Conservation (phyloP, 2,797 vertebrate species). For the Sebastes iracundus region DNA sequence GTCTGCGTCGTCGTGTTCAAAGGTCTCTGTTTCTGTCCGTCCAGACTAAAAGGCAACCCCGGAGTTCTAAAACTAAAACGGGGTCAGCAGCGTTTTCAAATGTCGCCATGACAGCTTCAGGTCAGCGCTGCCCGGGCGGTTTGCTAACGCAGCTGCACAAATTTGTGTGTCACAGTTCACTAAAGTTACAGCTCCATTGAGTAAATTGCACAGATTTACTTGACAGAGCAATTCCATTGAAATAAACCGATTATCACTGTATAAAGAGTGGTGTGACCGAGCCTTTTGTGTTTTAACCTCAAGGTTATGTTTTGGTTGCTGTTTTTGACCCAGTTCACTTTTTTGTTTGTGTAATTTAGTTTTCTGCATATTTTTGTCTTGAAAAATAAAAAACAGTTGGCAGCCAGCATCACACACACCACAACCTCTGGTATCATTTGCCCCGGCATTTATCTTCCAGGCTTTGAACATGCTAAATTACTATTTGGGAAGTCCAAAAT, state of each 20-base stretch:
- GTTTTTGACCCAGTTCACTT: neutral
- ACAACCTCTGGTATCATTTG: neutral
- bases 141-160: neutral
- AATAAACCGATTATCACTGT: neutral
- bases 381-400: too few relatives aligned
- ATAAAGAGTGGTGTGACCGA: neutral
- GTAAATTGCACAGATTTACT: neutral
- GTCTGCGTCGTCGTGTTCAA: too few relatives aligned
- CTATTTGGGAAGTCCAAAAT: neutral
- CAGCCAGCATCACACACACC: neutral
- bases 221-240: neutral
- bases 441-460: too few relatives aligned
- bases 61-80: too few relatives aligned
- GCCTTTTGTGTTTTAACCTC: neutral
- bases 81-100: too few relatives aligned
- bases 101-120: neutral
- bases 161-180: neutral
- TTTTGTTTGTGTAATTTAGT: neutral
- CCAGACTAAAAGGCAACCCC: too few relatives aligned
- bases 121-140: neutral
- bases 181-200: neutral
- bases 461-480: neutral
- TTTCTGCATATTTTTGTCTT: neutral
- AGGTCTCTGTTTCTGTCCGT: too few relatives aligned
- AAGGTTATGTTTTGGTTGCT: neutral